Evolutionary conservation across 2,113 vertebrate genomes (phyloP).

Genomic region (Rutilus rutilus): DNA sequence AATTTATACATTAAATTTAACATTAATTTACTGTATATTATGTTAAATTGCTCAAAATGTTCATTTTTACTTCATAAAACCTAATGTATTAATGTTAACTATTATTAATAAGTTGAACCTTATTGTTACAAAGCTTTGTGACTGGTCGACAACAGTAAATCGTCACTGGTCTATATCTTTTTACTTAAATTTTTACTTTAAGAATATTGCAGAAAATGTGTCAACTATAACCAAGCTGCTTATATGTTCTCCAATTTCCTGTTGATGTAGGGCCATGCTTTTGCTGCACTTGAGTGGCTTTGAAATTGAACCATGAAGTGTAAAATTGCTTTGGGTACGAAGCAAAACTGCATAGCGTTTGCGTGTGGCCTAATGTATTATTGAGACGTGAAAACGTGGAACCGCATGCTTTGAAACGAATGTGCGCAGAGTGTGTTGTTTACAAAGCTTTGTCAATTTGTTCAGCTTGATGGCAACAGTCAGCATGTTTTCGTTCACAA

Average conservation of each 20-base stretch:
- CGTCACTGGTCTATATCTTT: neutral
- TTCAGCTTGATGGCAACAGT: conserved; percentile 64
- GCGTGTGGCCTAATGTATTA: conserved; percentile 66
- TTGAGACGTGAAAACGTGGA: conserved; percentile 58
- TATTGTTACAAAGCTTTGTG: neutral
- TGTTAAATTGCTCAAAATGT: too few relatives aligned
- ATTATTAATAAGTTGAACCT: neutral
- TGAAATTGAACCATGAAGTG: conserved; percentile 69
- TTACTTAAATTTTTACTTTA: neutral
- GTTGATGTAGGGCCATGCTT: conserved; percentile 60
- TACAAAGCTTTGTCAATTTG: conserved; percentile 71
- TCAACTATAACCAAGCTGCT: conserved; percentile 64
- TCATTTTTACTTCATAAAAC: neutral
- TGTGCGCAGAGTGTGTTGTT: conserved; percentile 65
- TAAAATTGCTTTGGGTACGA: conserved; percentile 69
- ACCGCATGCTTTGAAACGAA: conserved; percentile 60
- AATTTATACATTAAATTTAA: neutral
- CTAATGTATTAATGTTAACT: neutral
- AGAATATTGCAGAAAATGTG: conserved; percentile 56
- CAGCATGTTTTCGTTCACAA: conserved; percentile 48
- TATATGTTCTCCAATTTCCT: conserved; percentile 62
- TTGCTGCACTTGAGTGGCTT: conserved; percentile 60
- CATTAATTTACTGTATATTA: neutral
- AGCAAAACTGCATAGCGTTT: conserved; percentile 52
- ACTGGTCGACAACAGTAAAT: neutral